A percentile compares a stretch with the other conserved stretches of the same genome.
These are phyloP conservation scores for Myioborus miniatus DNA, from an alignment of 2,797 vertebrate genomes.

Conservation along the genomic window DNA sequence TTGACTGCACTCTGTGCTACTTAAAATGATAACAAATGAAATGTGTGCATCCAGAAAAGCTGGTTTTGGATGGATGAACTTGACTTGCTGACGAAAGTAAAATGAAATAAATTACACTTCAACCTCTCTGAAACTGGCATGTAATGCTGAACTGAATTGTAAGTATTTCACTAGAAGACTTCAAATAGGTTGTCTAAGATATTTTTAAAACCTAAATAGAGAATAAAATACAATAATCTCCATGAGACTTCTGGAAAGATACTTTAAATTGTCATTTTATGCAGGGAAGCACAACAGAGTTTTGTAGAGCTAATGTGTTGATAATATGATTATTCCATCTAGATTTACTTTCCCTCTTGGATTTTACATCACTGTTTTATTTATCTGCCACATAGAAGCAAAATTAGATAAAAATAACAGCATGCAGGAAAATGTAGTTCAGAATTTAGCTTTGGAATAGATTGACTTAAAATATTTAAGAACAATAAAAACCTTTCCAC, in stretches of 20 bases:
- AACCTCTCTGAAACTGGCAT: not conserved
- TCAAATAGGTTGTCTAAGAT: not conserved
- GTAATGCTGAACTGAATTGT: constrained; percentile 11
- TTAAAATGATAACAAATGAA: constrained; percentile 33
- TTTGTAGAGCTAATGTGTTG: constrained; percentile 24
- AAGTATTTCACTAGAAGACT: constrained; percentile 8
- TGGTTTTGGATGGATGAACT: not conserved
- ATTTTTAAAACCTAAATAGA: not conserved
- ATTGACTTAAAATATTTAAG: not conserved
- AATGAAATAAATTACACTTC: constrained; percentile 52
- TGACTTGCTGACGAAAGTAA: constrained; percentile 54
- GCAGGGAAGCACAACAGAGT: constrained; percentile 7
- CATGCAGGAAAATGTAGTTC: not conserved
- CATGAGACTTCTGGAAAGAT: constrained; percentile 25
- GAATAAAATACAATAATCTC: constrained; percentile 26
- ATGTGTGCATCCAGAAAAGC: constrained; percentile 10
- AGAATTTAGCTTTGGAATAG: not conserved
- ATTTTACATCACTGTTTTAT: constrained; percentile 22
- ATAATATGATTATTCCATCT: constrained; percentile 15
- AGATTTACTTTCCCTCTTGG: not conserved
- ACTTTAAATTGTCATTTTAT: constrained; percentile 48
- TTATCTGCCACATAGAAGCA: not conserved
- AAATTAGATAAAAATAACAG: not conserved
- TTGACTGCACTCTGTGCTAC: not conserved
- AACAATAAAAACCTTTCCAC: not conserved